Conservation (phyloP, 2,797 vertebrate genomes). For the Acanthis flammea region DNA sequence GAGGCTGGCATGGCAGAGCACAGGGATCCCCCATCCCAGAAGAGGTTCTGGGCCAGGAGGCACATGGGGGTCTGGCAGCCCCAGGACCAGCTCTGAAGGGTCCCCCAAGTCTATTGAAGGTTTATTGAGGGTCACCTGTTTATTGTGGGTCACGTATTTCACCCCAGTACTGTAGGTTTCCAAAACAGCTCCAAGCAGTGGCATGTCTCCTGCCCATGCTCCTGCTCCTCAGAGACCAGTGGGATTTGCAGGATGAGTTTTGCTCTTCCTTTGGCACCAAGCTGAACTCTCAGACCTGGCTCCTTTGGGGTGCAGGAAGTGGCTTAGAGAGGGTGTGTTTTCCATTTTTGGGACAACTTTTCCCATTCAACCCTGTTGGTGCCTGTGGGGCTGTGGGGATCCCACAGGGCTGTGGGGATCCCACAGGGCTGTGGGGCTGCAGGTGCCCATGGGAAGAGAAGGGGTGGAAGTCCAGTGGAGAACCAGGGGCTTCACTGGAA, state of each 20-base stretch:
- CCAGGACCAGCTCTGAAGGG: neutral
- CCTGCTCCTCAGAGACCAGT: neutral
- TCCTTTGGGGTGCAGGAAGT: neutral
- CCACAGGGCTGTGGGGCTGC: neutral
- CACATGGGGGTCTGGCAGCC: accelerated
- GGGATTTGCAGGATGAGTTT: neutral
- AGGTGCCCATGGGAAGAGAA: neutral
- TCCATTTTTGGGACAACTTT: neutral
- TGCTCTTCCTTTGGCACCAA: neutral
- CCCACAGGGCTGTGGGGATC: neutral
- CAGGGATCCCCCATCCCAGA: accelerated
- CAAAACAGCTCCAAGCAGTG: neutral
- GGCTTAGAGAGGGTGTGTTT: accelerated
- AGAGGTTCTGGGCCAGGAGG: neutral
- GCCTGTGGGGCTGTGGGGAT: neutral
- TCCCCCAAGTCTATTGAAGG: too few relatives aligned
- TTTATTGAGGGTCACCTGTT: neutral
- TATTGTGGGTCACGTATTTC: accelerated
- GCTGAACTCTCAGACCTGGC: accelerated
- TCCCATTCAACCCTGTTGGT: neutral
- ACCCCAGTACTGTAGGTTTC: neutral
- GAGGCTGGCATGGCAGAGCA: neutral
- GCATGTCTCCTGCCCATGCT: neutral
- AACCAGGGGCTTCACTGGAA: accelerated
- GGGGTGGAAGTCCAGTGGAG: accelerated